Evolutionary conservation across 92 coral and sea anemone genomes (phyloP).

Genomic region (Zoanthus sociatus): DNA sequence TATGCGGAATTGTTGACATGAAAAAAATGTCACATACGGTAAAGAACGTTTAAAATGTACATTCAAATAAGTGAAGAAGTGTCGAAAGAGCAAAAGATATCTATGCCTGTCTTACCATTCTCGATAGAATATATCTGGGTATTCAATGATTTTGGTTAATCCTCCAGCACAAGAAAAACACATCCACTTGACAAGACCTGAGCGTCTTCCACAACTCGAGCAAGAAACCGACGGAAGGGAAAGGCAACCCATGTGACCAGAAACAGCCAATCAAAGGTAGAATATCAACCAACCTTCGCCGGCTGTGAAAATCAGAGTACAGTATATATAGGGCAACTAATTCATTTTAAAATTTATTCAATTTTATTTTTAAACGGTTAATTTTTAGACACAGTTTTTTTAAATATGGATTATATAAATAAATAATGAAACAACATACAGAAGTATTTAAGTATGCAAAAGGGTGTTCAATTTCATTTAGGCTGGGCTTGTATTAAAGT

Average conservation of each 20-base stretch:
- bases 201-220: conserved; percentile 73
- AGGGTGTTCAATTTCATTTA: not conserved
- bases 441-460: not conserved
- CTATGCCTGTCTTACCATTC: conserved; percentile 45
- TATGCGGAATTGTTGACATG: conserved; percentile 60
- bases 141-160: conserved; percentile 45
- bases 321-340: conserved; percentile 12
- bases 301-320: conserved; percentile 50
- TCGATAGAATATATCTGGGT: not conserved
- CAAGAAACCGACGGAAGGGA: conserved; percentile 90
- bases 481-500: conserved; percentile 4
- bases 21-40: conserved; percentile 59
- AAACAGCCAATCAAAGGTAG: conserved; percentile 75
- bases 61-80: conserved; percentile 25
- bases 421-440: conserved; percentile 30
- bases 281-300: conserved; percentile 49
- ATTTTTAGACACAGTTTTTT: conserved; percentile 38
- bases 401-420: conserved; percentile 6
- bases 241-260: conserved; percentile 79
- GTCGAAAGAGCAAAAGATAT: conserved; percentile 31
- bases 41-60: conserved; percentile 43
- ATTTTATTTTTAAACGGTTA: conserved; percentile 31
- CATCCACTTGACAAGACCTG: conserved; percentile 68
- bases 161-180: conserved; percentile 62
- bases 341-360: conserved; percentile 33